Base-by-base conservation (phyloP, 2,797 vertebrate genomes). In the Phoebastria nigripes region DNA sequence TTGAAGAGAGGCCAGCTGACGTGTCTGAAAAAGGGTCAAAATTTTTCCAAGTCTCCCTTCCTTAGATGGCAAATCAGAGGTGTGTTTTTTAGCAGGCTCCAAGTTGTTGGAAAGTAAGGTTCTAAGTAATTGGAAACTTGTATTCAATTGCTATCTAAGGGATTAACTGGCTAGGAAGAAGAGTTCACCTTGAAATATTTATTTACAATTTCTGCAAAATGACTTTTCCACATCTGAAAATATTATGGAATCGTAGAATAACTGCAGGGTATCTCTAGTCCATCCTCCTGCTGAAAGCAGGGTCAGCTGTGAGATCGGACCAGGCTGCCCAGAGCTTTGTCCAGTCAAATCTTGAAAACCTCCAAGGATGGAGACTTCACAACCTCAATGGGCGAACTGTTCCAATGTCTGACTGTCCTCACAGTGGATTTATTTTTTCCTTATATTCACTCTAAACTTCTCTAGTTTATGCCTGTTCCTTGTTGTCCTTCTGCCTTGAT, bases 121-220 rank as follows among this genome's bases (percentile, higher is more conserved):
- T 65, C 10, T 39, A 79, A 76, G 21, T 79, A 59, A 33, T 2
- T 77, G 19, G 22, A 69, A 88, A 62, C 74, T 67, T 51, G 12
- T 90, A 20, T 55, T 93, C 31, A 63, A 1, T 81, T 78, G 19
- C 18, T 90, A 2, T 44, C 46, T 58, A 37, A 56, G 31, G 19
- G 17, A 65, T 80, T 82, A 91, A 42, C 12, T 70, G 61, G 5
- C n/a, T 83, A 62, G 55, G 39, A 87, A 59, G 33, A 67, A 78
- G 41, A 66, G n/a, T 41, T 86, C 11, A n/a, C 15, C 12, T 74
- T 63, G 21, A 84, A 94, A 74, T 74, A 49, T 2, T 58, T 67
- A 49, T 44, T 82, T 91, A 63, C 8, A 44, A 7, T 84, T 92
- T 63, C 65, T 93, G 18, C 12, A 83, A 56, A 81, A 83, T 26